A percentile compares a stretch with the other conserved stretches of the same genome.
These are phyloP conservation scores for Diadromus collaris DNA, from an alignment of 2,888 invertebrate genomes.

Conservation along the genomic window DNA sequence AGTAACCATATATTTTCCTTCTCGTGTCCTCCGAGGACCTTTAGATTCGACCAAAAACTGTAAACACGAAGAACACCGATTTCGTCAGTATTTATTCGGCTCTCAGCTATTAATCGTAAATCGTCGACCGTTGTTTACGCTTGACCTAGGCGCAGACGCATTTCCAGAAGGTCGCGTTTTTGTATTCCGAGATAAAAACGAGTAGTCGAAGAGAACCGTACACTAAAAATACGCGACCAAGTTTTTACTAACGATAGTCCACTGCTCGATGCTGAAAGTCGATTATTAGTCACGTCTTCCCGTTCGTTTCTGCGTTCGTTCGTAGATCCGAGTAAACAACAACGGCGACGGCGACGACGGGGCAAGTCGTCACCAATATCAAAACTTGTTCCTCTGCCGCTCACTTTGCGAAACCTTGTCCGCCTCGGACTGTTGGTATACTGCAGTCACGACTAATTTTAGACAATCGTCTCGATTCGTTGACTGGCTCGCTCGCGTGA, in stretches of 20 bases:
- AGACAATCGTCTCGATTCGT: conserved; percentile 56
- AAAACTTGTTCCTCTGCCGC: conserved; percentile 28
- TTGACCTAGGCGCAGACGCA: neutral
- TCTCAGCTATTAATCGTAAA: neutral
- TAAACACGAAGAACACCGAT: neutral
- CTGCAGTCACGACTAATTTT: conserved; percentile 66
- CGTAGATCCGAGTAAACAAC: conserved; percentile 11
- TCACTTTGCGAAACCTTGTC: conserved; percentile 35
- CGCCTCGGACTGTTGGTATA: conserved; percentile 13
- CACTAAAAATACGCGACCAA: neutral
- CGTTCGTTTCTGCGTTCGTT: neutral
- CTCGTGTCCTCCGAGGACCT: neutral
- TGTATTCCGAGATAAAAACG: neutral
- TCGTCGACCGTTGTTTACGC: neutral
- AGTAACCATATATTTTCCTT: neutral
- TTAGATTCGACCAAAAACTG: neutral
- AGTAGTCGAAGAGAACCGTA: neutral
- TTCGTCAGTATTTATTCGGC: neutral
- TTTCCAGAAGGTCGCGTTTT: neutral
- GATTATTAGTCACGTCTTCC: neutral
- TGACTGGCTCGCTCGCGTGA: conserved; percentile 4
- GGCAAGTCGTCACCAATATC: conserved; percentile 5
- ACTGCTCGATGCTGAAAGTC: neutral
- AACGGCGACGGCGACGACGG: conserved; percentile 17
- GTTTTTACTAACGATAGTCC: neutral